Conservation (phyloP, 2,888 invertebrate species). For the Bruchidius siliquastri region DNA sequence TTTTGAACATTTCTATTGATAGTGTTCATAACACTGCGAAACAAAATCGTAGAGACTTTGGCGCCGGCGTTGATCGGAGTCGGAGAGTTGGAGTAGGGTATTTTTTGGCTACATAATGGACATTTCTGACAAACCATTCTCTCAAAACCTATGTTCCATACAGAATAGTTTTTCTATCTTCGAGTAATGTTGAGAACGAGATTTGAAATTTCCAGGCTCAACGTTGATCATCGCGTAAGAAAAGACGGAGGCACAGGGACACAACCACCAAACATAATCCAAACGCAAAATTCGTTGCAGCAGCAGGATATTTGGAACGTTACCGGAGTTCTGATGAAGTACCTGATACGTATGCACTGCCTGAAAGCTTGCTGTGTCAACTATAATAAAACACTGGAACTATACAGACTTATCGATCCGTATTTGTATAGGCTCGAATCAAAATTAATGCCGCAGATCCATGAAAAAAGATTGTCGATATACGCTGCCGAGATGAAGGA, state of each 20-base stretch:
- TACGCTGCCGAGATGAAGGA: neutral
- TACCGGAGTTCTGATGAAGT: neutral
- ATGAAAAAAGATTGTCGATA: neutral
- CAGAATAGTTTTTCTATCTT: too few relatives aligned
- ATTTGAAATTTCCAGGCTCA: neutral
- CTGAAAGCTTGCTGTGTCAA: neutral
- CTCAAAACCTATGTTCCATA: too few relatives aligned
- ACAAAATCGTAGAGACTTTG: too few relatives aligned
- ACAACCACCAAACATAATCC: neutral
- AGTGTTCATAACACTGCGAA: too few relatives aligned
- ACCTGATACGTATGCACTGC: neutral
- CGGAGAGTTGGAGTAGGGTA: too few relatives aligned
- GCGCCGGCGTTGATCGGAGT: too few relatives aligned
- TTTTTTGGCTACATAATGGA: too few relatives aligned
- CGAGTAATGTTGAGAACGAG: too few relatives aligned
- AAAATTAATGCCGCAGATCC: neutral
- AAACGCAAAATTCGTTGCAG: neutral
- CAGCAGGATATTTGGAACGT: neutral
- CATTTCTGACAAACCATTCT: too few relatives aligned
- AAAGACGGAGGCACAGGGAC: neutral
- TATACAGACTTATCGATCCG: neutral
- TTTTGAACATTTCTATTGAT: too few relatives aligned
- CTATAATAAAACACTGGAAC: neutral
- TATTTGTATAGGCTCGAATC: neutral
- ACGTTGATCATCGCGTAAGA: neutral